phyloP scores from a whole-genome alignment of 2,113 vertebrate genomes.

The Phoxinus phoxinus region DNA sequence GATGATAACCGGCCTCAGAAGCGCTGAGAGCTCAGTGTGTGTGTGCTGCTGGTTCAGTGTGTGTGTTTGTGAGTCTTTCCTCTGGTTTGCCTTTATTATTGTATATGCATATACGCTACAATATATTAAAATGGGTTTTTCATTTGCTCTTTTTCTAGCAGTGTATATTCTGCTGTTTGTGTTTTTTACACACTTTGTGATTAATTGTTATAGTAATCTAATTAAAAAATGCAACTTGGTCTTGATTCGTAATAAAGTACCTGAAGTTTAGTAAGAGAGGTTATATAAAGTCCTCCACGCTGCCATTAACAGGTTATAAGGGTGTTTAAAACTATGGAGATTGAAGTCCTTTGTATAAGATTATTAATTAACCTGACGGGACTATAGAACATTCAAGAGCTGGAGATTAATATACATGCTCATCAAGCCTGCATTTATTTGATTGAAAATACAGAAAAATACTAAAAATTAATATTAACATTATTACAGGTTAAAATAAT shows the following conservation, averaged over 20 bases:
- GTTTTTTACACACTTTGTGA: not conserved
- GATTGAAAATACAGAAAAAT: no score
- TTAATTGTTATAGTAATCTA: not conserved
- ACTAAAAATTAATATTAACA: no score
- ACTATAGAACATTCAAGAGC: not conserved
- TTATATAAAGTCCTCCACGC: not conserved
- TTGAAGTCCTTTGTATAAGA: not conserved
- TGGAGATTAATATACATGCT: not conserved
- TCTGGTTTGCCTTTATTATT: not conserved
- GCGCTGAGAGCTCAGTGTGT: not conserved
- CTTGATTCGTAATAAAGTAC: not conserved
- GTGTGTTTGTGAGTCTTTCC: not conserved
- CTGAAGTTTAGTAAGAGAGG: not conserved
- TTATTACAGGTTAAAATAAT: no score
- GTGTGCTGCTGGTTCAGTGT: not conserved
- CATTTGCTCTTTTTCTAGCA: not conserved
- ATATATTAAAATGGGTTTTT: no score
- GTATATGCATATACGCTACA: no score
- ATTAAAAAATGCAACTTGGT: not conserved
- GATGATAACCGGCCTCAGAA: not conserved
- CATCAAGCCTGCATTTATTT: no score
- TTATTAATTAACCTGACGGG: not conserved
- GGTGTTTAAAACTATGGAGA: not conserved
- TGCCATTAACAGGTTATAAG: no score
- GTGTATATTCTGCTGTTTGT: conserved; percentile 10